Evolutionary conservation across 2,113 vertebrate species (phyloP).

Genomic region (Macrotis lagotis): DNA sequence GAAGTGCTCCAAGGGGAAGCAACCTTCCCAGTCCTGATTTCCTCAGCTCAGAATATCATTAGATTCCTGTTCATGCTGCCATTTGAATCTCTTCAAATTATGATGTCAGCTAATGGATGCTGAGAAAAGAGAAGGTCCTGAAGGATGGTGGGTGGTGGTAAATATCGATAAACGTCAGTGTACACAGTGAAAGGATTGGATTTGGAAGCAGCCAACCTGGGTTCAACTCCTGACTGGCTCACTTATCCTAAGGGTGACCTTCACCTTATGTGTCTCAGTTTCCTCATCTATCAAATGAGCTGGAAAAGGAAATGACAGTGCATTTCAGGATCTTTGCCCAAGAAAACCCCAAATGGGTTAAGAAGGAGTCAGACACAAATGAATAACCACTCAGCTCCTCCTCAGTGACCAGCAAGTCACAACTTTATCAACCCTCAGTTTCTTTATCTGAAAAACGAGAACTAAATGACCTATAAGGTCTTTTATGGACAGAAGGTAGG

Average conservation of each 20-base stretch:
- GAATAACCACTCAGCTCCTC: no score
- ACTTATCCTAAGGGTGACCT: neutral
- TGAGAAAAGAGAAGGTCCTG: neutral
- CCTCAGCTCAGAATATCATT: neutral
- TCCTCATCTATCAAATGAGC: neutral
- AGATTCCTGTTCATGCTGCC: neutral
- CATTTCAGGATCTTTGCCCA: no score
- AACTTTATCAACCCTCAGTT: no score
- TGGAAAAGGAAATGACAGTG: no score
- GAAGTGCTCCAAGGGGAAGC: neutral
- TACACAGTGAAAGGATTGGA: neutral
- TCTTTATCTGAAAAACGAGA: neutral
- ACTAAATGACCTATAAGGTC: neutral
- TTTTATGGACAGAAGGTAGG: neutral
- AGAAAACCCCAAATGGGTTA: no score
- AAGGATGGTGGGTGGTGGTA: neutral
- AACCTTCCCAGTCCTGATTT: neutral
- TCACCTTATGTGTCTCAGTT: neutral
- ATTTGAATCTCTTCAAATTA: neutral
- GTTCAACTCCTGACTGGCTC: no score
- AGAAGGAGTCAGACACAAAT: no score
- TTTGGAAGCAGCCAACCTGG: neutral
- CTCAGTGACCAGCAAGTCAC: no score
- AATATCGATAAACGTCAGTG: neutral
- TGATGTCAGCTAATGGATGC: neutral